Conservation (phyloP, 2,888 invertebrate genomes). For the Podabrus alpinus region DNA sequence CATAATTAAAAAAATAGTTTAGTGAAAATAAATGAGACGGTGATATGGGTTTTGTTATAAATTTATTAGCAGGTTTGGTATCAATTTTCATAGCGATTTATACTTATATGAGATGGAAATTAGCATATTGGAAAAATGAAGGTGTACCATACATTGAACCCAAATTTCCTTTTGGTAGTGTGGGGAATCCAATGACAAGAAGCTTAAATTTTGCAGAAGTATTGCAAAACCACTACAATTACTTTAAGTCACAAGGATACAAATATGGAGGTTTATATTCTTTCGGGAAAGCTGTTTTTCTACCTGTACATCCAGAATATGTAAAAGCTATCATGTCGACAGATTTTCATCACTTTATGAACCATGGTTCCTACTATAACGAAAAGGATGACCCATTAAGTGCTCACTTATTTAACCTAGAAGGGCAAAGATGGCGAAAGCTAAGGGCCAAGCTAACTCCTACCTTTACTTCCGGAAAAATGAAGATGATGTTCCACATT, state of each 20-base stretch:
- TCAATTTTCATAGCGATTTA: background rate
- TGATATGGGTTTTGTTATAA: background rate
- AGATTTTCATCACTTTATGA: constrained; percentile 64
- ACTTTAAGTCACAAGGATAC: constrained; percentile 18
- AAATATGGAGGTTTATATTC: constrained; percentile 28
- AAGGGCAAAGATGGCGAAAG: constrained; percentile 63
- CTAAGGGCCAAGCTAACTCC: constrained; percentile 61
- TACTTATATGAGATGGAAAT: constrained; percentile 14
- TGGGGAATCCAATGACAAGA: constrained; percentile 16
- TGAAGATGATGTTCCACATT: constrained; percentile 34
- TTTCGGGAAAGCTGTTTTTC: constrained; percentile 9
- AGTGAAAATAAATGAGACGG: no score
- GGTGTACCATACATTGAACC: constrained; percentile 27
- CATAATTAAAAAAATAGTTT: no score
- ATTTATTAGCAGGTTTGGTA: background rate
- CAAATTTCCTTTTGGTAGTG: constrained; percentile 39
- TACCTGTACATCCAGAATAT: constrained; percentile 27
- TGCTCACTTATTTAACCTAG: constrained; percentile 59
- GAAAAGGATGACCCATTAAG: constrained; percentile 61
- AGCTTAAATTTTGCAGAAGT: constrained; percentile 12
- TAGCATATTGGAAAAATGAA: constrained; percentile 30
- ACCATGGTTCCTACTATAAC: constrained; percentile 62
- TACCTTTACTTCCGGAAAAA: constrained; percentile 35
- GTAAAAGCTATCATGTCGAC: constrained; percentile 57
- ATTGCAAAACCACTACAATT: constrained; percentile 16